Base-by-base conservation (phyloP, 2,888 invertebrate genomes). In the Drosophila crucigera region DNA sequence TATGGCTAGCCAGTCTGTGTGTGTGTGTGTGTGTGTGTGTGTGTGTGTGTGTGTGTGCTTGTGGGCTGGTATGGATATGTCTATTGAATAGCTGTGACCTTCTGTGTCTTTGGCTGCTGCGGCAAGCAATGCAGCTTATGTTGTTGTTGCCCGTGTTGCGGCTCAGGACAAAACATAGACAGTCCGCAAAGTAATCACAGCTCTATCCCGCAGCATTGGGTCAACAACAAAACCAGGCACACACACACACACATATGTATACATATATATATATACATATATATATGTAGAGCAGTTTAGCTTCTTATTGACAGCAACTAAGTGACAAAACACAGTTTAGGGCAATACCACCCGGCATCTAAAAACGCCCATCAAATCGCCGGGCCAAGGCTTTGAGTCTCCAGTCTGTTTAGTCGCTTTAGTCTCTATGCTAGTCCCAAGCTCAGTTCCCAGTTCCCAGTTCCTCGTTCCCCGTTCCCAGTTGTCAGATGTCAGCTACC, bases 71-170 rank as follows among this genome's bases (percentile, higher is more conserved):
- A 33, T 37, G 50, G 39, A 59, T 62, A 35, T 68, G 54, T 76
- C 59, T 62, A 62, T 74, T 47, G 62, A 67, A 35, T 50, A 33
- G 73, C 86, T 88, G 69, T 84, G 84, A 85, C 84, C 84, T 85
- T 85, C 89, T 75, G 54, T 85, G 84, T 73, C 90, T 85, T 85
- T 85, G 90, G 73, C 73, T 84, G 74, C 67, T 75, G 84, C 68
- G 78, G 84, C 84, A 82, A 60, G 61, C 50, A 64, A 70, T 78
- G 78, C 81, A 70, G 82, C 50, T 63, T 65, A 60, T 75, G 58
- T 50, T 63, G 59, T 37, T 52, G 53, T 28, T 79, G 66, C 16
- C 64, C 37, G 56, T 63, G 61, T 59, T 78, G 64, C 41, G 58
- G 60, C 47, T 69, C 41, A 56, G 59, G 35, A 41, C 63, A 30